A percentile compares a stretch with the other conserved stretches of the same genome.
Evolutionary conservation across 2,888 invertebrate species (phyloP).

Genomic region (Drosophila barbarae): DNA sequence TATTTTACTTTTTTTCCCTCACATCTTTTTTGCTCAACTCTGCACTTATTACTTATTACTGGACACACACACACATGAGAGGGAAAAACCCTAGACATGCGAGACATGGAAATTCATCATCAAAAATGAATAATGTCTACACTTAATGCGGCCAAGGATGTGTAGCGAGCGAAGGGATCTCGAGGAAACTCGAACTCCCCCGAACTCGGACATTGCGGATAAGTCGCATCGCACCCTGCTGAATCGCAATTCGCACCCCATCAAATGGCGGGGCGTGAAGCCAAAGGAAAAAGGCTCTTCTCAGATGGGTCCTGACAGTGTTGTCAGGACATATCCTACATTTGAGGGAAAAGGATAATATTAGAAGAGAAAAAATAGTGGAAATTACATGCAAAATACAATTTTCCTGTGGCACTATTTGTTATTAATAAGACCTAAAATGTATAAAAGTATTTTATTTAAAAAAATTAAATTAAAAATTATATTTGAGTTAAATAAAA

Average conservation of each 20-base stretch:
- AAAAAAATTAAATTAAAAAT: no score
- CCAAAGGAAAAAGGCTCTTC: conserved; percentile 35
- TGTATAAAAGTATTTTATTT: not conserved
- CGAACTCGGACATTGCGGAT: conserved; percentile 20
- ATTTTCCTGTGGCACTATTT: no score
- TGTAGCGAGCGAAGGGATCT: conserved; percentile 18
- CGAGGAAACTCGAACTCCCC: conserved; percentile 6
- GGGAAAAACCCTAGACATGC: conserved; percentile 65
- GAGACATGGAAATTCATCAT: conserved; percentile 78
- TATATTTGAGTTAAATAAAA: no score
- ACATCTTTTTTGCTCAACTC: conserved; percentile 45
- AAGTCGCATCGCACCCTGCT: conserved; percentile 49
- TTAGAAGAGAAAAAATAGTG: not conserved
- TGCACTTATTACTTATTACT: conserved; percentile 75
- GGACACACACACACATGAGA: conserved; percentile 43
- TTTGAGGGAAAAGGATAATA: not conserved
- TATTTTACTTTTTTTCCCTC: conserved; percentile 26
- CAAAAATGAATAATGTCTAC: conserved; percentile 79
- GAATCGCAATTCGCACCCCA: conserved; percentile 70
- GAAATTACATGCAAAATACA: not conserved
- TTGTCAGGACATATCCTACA: not conserved
- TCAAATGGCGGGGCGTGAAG: conserved; percentile 72
- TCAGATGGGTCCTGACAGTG: conserved; percentile 16
- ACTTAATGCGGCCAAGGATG: conserved; percentile 73
- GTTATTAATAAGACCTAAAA: not conserved